Base-by-base conservation (phyloP, 2,113 vertebrate species). In the Gasterosteus aculeatus region DNA sequence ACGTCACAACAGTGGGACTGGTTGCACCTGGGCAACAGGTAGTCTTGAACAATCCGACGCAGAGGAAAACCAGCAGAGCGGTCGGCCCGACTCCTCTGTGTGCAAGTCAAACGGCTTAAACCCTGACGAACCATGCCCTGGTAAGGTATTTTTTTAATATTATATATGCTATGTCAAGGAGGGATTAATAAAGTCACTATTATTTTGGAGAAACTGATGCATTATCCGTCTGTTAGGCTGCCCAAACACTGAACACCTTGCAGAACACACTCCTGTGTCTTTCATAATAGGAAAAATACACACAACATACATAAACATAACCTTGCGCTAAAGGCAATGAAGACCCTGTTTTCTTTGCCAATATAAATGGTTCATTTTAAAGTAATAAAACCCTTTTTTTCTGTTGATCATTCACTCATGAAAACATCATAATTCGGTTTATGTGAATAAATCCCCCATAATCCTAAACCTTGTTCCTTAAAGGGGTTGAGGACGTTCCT, bases 101-200 rank as follows among this genome's bases (percentile, higher is more conserved):
- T 31, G 42, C 63, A 80, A 75, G 65, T 44, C 56, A 31, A 63
- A n/a, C 38, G 12, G 35, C 46, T 73, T 64, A 44, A 58, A 69
- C 14, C 18, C 41, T 11, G 72, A 67, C 33, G 47, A 64, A 4
- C 18, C 29, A 0, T 69, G 62, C 46, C 75, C 78, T 53, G 91
- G 91, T 91, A 71, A 53, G 39, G 51, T 59, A 39, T 57, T 81
- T 18, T 53, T 12, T 54, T 26, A 26, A 26, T 26, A 26, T 1
- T 51, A 38, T 35, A 26, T 26, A 56, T 26, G 29, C 33, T 57
- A 7, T 15, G 22, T 61, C 57, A 58, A 9, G 47, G n/a, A 63
- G 39, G 42, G 14, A 62, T 72, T 74, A 69, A 75, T 39, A 22
- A 39, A 29, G 2, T 1, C n/a, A 54, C 15, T 63, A 57, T 47